These are phyloP conservation scores for Gastrophysa polygoni DNA, from an alignment of 2,888 invertebrate genomes.

Conservation along the genomic window DNA sequence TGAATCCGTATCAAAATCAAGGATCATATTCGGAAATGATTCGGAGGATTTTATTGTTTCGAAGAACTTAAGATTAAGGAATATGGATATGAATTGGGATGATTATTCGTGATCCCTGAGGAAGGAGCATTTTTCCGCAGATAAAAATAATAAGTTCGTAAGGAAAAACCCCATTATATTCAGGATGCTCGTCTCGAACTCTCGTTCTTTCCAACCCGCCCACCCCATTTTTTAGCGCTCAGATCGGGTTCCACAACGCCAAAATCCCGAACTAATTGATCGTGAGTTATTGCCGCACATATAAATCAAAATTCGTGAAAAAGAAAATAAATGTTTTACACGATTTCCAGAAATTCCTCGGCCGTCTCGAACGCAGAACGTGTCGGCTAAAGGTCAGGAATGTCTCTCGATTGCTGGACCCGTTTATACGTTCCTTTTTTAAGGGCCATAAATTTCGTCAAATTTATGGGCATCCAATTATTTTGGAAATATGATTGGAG, in stretches of 20 bases:
- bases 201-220: neutral
- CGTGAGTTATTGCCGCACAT: slow-evolving; percentile 23
- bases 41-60: no score
- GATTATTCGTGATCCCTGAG: no score
- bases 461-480: slow-evolving; percentile 42
- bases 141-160: no score
- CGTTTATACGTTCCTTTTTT: slow-evolving; percentile 14
- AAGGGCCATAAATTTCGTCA: slow-evolving; percentile 43
- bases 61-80: no score
- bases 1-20: no score
- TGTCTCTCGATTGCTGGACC: neutral
- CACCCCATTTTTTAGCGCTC: neutral
- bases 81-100: no score
- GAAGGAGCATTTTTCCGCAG: no score
- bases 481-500: slow-evolving; percentile 19
- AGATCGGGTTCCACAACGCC: slow-evolving; percentile 8
- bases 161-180: neutral
- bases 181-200: neutral
- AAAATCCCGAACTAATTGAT: slow-evolving; percentile 28
- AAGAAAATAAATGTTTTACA: slow-evolving; percentile 20
- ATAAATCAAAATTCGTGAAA: slow-evolving; percentile 32
- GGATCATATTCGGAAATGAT: no score
- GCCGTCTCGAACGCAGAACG: neutral
- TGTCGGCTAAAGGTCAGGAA: slow-evolving; percentile 13
- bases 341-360: slow-evolving; percentile 23